Conservation (phyloP, 2,797 vertebrate species). For the Adrianichthys oophorus region DNA sequence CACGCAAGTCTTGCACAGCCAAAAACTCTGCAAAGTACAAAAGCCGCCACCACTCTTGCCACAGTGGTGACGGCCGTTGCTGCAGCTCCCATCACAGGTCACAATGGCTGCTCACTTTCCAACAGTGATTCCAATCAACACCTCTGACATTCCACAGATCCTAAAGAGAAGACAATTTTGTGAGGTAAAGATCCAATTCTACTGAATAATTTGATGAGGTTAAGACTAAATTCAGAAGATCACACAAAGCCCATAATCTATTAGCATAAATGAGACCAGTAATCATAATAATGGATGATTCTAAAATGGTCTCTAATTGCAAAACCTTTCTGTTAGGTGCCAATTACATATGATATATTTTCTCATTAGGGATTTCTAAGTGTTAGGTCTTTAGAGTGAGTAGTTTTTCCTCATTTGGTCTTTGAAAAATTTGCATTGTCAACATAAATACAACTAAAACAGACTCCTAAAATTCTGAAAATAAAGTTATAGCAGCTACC, state of each 20-base stretch:
- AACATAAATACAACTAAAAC: too few relatives aligned
- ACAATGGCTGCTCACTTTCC: conserved; percentile 64
- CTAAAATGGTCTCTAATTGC: too few relatives aligned
- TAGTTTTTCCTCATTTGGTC: too few relatives aligned
- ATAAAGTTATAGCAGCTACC: too few relatives aligned
- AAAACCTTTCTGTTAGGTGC: too few relatives aligned
- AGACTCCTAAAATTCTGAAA: too few relatives aligned
- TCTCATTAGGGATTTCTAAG: too few relatives aligned
- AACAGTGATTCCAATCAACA: conserved; percentile 78
- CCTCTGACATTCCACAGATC: conserved; percentile 71
- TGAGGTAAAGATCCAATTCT: conserved; percentile 36
- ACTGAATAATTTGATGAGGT: conserved; percentile 50
- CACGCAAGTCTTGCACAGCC: conserved; percentile 25
- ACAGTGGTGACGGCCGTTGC: conserved; percentile 67
- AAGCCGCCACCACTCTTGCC: conserved; percentile 62
- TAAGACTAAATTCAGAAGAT: conserved; percentile 41
- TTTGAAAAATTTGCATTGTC: too few relatives aligned
- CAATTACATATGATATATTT: too few relatives aligned
- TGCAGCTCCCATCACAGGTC: conserved; percentile 67
- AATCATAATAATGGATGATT: conserved; percentile 28
- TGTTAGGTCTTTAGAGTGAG: too few relatives aligned
- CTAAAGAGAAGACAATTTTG: conserved; percentile 47
- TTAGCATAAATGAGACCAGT: conserved; percentile 41
- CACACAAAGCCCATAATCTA: conserved; percentile 38
- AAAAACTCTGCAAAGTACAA: conserved; percentile 43